Evolutionary conservation across 2,797 vertebrate genomes (phyloP).

Genomic region (Fundulus diaphanus): DNA sequence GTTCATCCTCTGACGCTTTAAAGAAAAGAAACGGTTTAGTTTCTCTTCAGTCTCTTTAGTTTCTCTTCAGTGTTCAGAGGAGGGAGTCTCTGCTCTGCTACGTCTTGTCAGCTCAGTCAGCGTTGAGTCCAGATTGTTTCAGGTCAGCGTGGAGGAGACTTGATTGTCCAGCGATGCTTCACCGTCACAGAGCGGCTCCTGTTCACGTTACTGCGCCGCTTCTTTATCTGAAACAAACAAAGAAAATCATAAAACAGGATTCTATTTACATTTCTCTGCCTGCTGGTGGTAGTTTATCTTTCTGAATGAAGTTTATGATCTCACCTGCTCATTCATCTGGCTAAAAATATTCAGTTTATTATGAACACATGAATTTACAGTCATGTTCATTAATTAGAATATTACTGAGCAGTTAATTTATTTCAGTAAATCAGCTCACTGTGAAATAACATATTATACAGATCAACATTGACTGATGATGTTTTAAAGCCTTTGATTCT

Average conservation of each 20-base stretch:
- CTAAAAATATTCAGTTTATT: background rate
- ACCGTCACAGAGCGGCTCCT: constrained; percentile 33
- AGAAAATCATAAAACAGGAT: background rate
- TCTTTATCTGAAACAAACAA: constrained; percentile 26
- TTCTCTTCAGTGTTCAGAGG: constrained; percentile 22
- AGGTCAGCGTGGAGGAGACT: background rate
- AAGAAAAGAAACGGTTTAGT: background rate
- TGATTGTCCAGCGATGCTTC: constrained; percentile 25
- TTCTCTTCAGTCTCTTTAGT: constrained; percentile 14
- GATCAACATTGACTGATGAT: no score
- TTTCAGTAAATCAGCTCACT: no score
- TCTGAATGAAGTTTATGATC: background rate
- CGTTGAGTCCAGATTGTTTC: constrained; percentile 7
- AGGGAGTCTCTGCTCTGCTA: constrained; percentile 32
- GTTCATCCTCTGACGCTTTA: background rate
- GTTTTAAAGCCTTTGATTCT: no score
- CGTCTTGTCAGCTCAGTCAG: constrained; percentile 8
- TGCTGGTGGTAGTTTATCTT: background rate
- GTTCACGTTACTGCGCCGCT: constrained; percentile 8
- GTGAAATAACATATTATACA: no score
- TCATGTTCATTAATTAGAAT: no score
- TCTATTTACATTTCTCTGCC: background rate
- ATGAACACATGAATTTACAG: no score
- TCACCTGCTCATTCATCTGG: background rate
- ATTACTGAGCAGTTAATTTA: no score